Base-by-base conservation (phyloP, 2,797 vertebrate species). In the Enteromius fasciolatus region DNA sequence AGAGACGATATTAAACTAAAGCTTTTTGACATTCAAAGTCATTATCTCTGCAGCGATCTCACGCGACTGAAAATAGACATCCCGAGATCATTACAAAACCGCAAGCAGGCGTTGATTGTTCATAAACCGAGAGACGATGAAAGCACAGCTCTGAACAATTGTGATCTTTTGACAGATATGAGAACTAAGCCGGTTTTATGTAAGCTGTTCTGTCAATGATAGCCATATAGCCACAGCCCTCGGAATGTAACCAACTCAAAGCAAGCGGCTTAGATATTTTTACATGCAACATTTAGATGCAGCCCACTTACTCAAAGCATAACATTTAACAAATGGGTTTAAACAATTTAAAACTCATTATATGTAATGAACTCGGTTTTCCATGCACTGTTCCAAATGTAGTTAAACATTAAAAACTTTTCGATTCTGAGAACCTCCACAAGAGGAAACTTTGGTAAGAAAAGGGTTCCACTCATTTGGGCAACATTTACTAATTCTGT, bases 11-110 rank as follows among this genome's bases (percentile, higher is more conserved):
- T 98, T 98, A 99, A 98, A 98, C 96, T 96, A 98, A 98, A 98
- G 98, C 97, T 98, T 98, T 97, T 94, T 98, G 97, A 99, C 97
- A 99, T 98, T 99, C 96, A 98, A 96, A 98, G 96, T 98, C 96
- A 98, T 98, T 97, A 98, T 97, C 94, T 93, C 95, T 93, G 94
- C 94, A 95, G 93, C 93, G 94, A 94, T 93, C 95, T 95, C 94
- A 91, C 91, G 88, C 88, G 93, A 91, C 95, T 92, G 91, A 91
- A 95, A 94, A 93, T 92, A 92, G 90, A 90, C 89, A 89, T 72
- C 83, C 73, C 63, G 82, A 87, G 82, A 82, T 88, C 85, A 87
- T 84, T 81, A 85, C 50, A 76, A 86, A 86, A 79, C 78, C 82
- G 28, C 87, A 78, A 73, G 54, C 75, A 86, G 79, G 79, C 86